phyloP scores from a whole-genome alignment of 2,888 invertebrate species.

The Athalia circularis region DNA sequence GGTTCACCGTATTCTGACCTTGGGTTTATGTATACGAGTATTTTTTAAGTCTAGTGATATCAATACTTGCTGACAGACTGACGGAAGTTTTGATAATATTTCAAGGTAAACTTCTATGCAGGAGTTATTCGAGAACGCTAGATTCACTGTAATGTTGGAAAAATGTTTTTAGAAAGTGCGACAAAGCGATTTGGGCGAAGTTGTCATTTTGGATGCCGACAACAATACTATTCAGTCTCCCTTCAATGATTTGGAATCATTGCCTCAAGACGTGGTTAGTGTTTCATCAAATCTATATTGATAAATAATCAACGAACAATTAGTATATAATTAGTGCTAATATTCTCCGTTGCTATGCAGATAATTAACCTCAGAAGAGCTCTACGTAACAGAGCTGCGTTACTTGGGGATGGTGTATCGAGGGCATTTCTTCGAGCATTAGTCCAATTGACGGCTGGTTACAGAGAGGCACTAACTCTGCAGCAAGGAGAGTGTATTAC shows the following conservation, averaged over 20 bases:
- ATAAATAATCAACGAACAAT: slow-evolving; percentile 30
- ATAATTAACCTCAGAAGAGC: slow-evolving; percentile 84
- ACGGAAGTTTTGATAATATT: not conserved
- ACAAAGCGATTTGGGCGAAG: slow-evolving; percentile 92
- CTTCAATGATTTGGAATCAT: slow-evolving; percentile 91
- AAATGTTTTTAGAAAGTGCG: slow-evolving; percentile 80
- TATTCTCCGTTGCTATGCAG: slow-evolving; percentile 74
- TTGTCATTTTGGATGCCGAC: slow-evolving; percentile 96
- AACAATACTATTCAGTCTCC: slow-evolving; percentile 89
- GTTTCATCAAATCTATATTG: slow-evolving; percentile 41
- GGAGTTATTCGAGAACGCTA: slow-evolving; percentile 1
- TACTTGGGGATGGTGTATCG: slow-evolving; percentile 93
- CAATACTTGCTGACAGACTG: not conserved
- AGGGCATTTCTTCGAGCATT: slow-evolving; percentile 93
- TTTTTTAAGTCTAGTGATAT: not conserved
- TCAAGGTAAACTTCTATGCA: slow-evolving; percentile 5
- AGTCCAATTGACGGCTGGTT: slow-evolving; percentile 96
- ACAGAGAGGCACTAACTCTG: slow-evolving; percentile 91
- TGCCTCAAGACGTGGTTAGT: slow-evolving; percentile 93
- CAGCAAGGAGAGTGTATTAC: slow-evolving; percentile 84
- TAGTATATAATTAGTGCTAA: slow-evolving; percentile 8
- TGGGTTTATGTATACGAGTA: not conserved
- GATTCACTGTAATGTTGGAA: not conserved
- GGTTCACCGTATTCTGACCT: not conserved
- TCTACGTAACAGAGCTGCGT: slow-evolving; percentile 84